phyloP scores from a whole-genome alignment of 1,140 invertebrate species.

The Oscheius sp. region DNA sequence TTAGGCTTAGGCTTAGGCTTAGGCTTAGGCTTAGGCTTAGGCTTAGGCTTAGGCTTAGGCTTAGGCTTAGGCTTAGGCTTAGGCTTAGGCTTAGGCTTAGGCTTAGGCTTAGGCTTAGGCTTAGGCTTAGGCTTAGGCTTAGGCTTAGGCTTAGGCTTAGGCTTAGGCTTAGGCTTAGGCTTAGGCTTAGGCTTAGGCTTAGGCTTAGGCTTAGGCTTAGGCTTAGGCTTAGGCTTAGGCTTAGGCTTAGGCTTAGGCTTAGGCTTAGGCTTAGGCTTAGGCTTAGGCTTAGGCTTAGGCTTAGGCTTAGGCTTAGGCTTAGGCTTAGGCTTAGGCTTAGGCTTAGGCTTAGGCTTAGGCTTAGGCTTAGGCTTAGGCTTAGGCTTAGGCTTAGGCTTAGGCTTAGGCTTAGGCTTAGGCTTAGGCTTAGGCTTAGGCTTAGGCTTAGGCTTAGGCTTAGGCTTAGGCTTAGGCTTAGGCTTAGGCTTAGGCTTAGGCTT shows the following conservation, averaged over 20 bases:
- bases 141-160: slow-evolving; percentile 11
- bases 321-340: slow-evolving; percentile 31
- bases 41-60: slow-evolving; percentile 19
- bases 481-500: slow-evolving; percentile 31
- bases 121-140: slow-evolving; percentile 25
- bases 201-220: slow-evolving; percentile 8
- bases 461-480: slow-evolving; percentile 33
- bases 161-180: slow-evolving; percentile 14
- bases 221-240: slow-evolving; percentile 13
- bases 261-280: slow-evolving; percentile 14
- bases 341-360: slow-evolving; percentile 31
- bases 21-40: slow-evolving; percentile 19
- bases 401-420: slow-evolving; percentile 31
- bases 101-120: slow-evolving; percentile 20
- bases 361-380: slow-evolving; percentile 35
- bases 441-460: slow-evolving; percentile 35
- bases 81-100: slow-evolving; percentile 16
- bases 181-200: slow-evolving; percentile 2
- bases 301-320: slow-evolving; percentile 34
- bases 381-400: slow-evolving; percentile 33
- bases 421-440: slow-evolving; percentile 33
- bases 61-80: slow-evolving; percentile 22
- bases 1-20: slow-evolving; percentile 20
- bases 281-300: slow-evolving; percentile 29
- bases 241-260: slow-evolving; percentile 8